phyloP scores from a whole-genome alignment of 2,113 vertebrate genomes.

The Telmatochromis brachygnathus region DNA sequence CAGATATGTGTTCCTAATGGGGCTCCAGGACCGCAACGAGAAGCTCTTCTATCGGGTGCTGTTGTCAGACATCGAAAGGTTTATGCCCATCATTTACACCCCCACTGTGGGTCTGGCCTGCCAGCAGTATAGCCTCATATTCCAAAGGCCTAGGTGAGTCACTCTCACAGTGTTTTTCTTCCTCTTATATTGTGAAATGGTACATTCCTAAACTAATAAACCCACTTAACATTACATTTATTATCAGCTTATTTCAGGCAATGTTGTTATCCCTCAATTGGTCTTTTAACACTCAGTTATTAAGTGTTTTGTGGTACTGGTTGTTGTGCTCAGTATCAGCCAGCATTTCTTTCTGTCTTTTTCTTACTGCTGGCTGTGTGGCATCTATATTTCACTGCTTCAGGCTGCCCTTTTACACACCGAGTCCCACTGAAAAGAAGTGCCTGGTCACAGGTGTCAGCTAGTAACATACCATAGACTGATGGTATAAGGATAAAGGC shows the following conservation, averaged over 20 bases:
- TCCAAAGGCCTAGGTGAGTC: constrained; percentile 88
- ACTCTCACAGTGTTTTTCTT: not conserved
- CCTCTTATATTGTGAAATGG: not conserved
- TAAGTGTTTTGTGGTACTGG: not conserved
- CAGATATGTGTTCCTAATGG: constrained; percentile 95
- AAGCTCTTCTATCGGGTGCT: constrained; percentile 94
- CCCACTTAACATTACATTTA: not conserved
- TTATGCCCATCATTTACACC: constrained; percentile 98
- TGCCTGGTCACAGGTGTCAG: not conserved
- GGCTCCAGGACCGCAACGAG: constrained; percentile 92
- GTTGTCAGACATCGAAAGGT: constrained; percentile 84
- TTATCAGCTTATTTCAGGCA: not conserved
- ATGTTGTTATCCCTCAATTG: not conserved
- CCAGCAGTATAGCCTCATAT: constrained; percentile 88
- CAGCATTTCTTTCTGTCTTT: not conserved
- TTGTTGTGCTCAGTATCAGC: not conserved
- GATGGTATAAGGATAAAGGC: not conserved
- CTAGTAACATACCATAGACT: not conserved
- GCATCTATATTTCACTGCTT: not conserved
- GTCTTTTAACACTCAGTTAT: not conserved
- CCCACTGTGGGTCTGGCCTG: constrained; percentile 94
- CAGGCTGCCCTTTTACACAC: not conserved
- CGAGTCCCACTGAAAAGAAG: not conserved
- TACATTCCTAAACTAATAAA: not conserved
- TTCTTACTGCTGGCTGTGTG: not conserved